Conservation (phyloP, 2,888 invertebrate genomes). For the Therioaphis trifolii region DNA sequence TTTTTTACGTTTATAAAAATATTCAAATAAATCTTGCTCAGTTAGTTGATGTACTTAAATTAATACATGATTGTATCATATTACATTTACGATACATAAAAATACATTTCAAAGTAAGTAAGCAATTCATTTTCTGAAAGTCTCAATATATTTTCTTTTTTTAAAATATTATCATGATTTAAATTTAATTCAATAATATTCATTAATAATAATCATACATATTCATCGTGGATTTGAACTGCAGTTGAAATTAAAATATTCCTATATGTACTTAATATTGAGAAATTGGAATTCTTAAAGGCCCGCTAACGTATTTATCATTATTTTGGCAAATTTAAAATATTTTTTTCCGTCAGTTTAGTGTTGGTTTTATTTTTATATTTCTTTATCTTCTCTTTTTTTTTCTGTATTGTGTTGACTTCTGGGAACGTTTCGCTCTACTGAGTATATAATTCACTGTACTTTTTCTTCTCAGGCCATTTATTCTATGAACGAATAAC, state of each 20-base stretch:
- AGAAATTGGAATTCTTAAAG: not conserved
- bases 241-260: not conserved
- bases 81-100: too few species aligned
- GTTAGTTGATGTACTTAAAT: too few species aligned
- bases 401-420: constrained; percentile 14
- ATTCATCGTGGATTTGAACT: too few species aligned
- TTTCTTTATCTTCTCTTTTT: not conserved
- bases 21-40: too few species aligned
- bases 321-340: constrained; percentile 27
- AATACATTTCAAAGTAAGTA: too few species aligned
- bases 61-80: too few species aligned
- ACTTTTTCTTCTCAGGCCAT: constrained; percentile 12
- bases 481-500: not conserved
- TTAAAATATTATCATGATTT: too few species aligned
- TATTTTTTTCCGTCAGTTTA: constrained; percentile 33
- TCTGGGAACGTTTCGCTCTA: not conserved
- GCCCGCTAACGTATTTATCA: not conserved
- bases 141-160: too few species aligned
- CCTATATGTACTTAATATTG: not conserved
- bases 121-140: too few species aligned
- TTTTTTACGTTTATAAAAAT: too few species aligned
- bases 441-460: not conserved
- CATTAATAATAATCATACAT: too few species aligned
- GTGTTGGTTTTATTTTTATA: not conserved
- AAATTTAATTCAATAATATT: too few species aligned